These are phyloP conservation scores for Botrylloides violaceus DNA, from an alignment of 23 tunicate species.

Conservation along the genomic window DNA sequence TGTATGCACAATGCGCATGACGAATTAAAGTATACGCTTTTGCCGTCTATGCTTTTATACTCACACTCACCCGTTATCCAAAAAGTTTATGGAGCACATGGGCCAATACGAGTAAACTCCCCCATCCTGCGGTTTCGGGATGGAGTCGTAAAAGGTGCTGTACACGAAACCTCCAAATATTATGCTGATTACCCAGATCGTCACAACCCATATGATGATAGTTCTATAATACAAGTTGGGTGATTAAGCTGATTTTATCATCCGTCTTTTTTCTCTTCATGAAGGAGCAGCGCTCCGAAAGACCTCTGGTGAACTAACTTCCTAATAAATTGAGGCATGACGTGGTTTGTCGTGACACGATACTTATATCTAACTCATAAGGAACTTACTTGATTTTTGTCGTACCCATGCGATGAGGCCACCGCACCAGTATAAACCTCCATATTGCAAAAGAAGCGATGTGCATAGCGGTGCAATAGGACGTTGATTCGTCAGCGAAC, in stretches of 20 bases:
- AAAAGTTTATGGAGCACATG: constrained; percentile 23
- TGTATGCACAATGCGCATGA: too few species aligned
- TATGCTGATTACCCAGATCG: constrained; percentile 15
- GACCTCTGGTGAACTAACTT: too few species aligned
- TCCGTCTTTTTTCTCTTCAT: neutral
- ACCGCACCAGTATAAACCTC: constrained; percentile 23
- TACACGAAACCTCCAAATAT: constrained; percentile 27
- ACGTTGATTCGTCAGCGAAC: constrained; percentile 21
- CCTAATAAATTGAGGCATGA: too few species aligned
- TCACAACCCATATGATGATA: constrained; percentile 13
- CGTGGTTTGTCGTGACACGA: too few species aligned
- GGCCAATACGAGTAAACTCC: constrained; percentile 26
- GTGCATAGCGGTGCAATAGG: constrained; percentile 29
- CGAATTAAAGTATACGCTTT: too few species aligned
- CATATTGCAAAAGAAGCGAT: constrained; percentile 26
- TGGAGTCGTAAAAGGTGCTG: constrained; percentile 15
- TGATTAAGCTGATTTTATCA: neutral
- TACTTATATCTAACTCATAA: too few species aligned
- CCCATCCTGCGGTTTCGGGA: constrained; percentile 20
- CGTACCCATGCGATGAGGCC: constrained; percentile 29
- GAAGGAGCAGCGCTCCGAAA: too few species aligned
- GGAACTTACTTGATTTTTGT: constrained; percentile 2
- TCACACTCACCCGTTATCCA: constrained; percentile 22
- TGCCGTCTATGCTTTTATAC: too few species aligned
- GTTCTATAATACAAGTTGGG: neutral